Evolutionary conservation across 92 coral and sea anemone species (phyloP).

Genomic region (Zoanthus gigantus): DNA sequence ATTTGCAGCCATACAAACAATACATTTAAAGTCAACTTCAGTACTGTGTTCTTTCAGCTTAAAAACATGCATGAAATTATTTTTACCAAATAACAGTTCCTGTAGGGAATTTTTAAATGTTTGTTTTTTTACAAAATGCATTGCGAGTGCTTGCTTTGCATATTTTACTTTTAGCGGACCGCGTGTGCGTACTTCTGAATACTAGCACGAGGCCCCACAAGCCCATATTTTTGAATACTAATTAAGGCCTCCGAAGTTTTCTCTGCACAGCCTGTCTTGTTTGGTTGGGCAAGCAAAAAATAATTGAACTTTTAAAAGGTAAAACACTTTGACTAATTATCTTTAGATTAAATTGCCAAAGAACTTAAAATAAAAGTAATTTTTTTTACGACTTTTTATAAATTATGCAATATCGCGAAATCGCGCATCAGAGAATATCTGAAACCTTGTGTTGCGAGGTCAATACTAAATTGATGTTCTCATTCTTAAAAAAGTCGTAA

Average conservation of each 20-base stretch:
- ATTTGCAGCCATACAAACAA: background rate
- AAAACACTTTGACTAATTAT: background rate
- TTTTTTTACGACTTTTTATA: background rate
- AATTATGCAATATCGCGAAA: background rate
- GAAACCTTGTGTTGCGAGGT: conserved; percentile 3
- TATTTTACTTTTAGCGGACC: too few species aligned
- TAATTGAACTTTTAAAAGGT: background rate
- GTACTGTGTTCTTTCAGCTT: background rate
- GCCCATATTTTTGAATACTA: too few species aligned
- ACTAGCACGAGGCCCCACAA: too few species aligned
- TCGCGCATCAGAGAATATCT: background rate
- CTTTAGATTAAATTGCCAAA: background rate
- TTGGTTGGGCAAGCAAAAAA: background rate
- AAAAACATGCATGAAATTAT: background rate
- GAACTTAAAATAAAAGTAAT: background rate
- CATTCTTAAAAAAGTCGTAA: background rate
- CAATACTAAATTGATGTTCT: background rate
- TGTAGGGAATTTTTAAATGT: too few species aligned
- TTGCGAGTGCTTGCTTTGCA: background rate
- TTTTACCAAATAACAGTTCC: background rate
- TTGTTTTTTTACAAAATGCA: background rate
- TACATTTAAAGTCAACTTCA: background rate
- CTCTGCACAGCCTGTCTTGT: too few species aligned
- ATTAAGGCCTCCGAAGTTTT: too few species aligned
- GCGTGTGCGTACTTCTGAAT: too few species aligned